Base-by-base conservation (phyloP, 2,113 vertebrate genomes). In the Hystrix cristata region DNA sequence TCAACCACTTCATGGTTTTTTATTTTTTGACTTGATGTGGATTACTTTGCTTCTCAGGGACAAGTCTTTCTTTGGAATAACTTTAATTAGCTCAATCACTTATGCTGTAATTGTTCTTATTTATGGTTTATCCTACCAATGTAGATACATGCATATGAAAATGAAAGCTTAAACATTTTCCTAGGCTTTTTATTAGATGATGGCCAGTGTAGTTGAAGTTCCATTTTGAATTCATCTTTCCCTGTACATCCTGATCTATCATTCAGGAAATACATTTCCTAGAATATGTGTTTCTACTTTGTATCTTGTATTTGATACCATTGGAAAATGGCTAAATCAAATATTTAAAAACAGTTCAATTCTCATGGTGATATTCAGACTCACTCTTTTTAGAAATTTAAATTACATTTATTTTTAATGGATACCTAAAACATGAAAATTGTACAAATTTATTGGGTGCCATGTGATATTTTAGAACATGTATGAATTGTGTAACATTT, bases 111-210 rank as follows among this genome's bases (percentile, higher is more conserved):
- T 96, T 87, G 9, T 87, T 85, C 95, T 86, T 46, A 51, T 93
- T 95, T 91, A 81, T 90, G 46, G 94, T 78, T 95, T 86, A 12
- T 86, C 90, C 53, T 95, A 69, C 95, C 8, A 9, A 82, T 78
- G 79, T 62, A 93, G 88, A 34, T 76, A 57, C 62, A 46, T 95
- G 38, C 46, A 87, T 80, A 65, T 89, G 83, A 93, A 95, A 96
- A 80, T 86, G 31, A 88, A 96, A 84, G 23, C 46, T 80, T 90
- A 74, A 71, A 89, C n/a, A 72, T 67, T 81, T 83, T 83, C 74
- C 3, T 72, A 85, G 59, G 76, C 7, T 60, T 72, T 91, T 95
- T 34, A 72, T 87, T 94, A 91, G 78, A 48, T 57, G 48, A 51
- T 12, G 12, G 67, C 91, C 38, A 86, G 64, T 90, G 62, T 53